A percentile compares a stretch with the other conserved stretches of the same genome.
phyloP scores from a whole-genome alignment of 2,888 invertebrate species.

The Acleris emargana region DNA sequence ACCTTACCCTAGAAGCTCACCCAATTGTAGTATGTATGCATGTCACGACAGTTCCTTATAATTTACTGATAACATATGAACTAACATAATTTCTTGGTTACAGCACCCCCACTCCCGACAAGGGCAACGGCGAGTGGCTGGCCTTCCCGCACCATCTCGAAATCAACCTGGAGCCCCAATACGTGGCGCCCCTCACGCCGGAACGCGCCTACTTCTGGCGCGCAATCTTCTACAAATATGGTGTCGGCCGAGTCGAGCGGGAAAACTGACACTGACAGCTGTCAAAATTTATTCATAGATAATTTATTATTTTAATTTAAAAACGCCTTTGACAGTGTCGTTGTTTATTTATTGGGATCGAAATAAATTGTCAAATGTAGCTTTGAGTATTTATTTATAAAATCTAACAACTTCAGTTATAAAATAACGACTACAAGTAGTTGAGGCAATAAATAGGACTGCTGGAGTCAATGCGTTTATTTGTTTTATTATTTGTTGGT shows the following conservation, averaged over 20 bases:
- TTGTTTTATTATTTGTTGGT: too few species aligned
- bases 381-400: slow-evolving; percentile 29
- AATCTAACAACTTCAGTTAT: slow-evolving; percentile 31
- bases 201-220: slow-evolving; percentile 76
- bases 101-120: slow-evolving; percentile 71
- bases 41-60: too few species aligned
- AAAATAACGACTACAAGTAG: slow-evolving; percentile 28
- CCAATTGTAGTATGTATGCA: too few species aligned
- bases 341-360: not conserved
- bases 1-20: too few species aligned
- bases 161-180: slow-evolving; percentile 69
- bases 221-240: slow-evolving; percentile 66
- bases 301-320: slow-evolving; percentile 25
- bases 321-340: not conserved
- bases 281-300: slow-evolving; percentile 6
- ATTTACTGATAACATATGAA: too few species aligned
- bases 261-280: slow-evolving; percentile 7
- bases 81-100: slow-evolving; percentile 3
- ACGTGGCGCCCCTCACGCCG: slow-evolving; percentile 69
- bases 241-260: slow-evolving; percentile 48
- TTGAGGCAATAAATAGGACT: not conserved
- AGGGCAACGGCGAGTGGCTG: slow-evolving; percentile 68
- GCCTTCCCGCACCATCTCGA: slow-evolving; percentile 69
- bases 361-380: not conserved
- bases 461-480: too few species aligned